Percentiles rank a stretch among this genome's conserved stretches.
phyloP scores from a whole-genome alignment of 2,888 invertebrate genomes.

The Dryocosmus kuriphilus region DNA sequence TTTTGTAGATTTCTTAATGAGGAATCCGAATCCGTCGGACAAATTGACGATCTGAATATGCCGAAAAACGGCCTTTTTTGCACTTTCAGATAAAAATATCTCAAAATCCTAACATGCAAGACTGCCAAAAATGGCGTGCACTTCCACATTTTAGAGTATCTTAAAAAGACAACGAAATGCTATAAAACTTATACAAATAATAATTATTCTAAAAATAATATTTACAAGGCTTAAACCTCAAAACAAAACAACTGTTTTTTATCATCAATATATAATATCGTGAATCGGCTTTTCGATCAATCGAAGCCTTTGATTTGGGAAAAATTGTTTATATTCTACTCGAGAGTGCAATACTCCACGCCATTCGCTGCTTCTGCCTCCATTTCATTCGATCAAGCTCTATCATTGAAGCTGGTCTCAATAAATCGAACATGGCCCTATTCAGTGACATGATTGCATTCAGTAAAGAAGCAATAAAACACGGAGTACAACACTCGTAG shows the following conservation, averaged over 20 bases:
- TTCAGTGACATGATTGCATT: neutral
- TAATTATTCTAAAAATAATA: too few relatives aligned
- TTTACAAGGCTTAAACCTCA: neutral
- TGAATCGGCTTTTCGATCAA: constrained; percentile 44
- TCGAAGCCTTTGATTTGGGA: constrained; percentile 37
- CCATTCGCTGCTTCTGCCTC: neutral
- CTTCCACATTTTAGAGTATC: neutral
- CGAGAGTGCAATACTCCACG: neutral
- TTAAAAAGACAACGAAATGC: too few relatives aligned
- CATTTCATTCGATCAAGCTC: neutral
- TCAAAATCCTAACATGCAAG: too few relatives aligned
- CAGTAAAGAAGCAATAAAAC: neutral
- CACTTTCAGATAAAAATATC: too few relatives aligned
- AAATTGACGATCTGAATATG: too few relatives aligned
- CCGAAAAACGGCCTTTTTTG: too few relatives aligned
- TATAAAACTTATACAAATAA: too few relatives aligned
- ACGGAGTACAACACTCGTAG: neutral
- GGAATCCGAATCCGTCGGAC: too few relatives aligned
- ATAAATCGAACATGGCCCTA: neutral
- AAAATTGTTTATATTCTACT: constrained; percentile 2
- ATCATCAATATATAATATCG: constrained; percentile 27
- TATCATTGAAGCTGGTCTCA: neutral
- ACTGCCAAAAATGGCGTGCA: neutral
- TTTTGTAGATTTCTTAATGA: too few relatives aligned
- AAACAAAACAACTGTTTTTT: neutral